Evolutionary conservation across 2,888 invertebrate genomes (phyloP).

Genomic region (Nipponacmea schrenckii): DNA sequence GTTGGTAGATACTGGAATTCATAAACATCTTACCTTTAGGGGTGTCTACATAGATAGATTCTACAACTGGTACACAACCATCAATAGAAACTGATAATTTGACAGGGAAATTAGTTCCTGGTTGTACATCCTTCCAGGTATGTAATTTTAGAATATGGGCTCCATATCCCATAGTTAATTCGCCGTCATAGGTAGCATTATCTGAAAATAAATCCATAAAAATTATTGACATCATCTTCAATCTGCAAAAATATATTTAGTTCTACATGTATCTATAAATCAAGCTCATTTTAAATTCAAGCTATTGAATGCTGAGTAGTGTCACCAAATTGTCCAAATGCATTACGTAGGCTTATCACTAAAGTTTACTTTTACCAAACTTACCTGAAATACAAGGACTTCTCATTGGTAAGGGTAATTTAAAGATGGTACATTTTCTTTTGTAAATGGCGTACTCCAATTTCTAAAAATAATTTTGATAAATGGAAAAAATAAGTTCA

Average conservation of each 20-base stretch:
- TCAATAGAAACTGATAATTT: slow-evolving; percentile 11
- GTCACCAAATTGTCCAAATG: no score
- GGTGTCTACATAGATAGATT: slow-evolving; percentile 7
- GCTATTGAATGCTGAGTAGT: no score
- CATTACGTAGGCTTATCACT: no score
- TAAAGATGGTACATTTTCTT: slow-evolving; percentile 5
- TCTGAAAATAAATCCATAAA: background rate
- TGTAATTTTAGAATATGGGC: background rate
- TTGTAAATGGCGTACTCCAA: slow-evolving; percentile 12
- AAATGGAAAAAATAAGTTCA: no score
- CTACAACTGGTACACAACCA: slow-evolving; percentile 16
- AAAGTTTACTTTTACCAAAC: background rate
- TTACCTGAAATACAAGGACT: slow-evolving; percentile 17
- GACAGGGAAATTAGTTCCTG: slow-evolving; percentile 3
- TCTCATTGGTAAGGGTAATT: slow-evolving; percentile 12
- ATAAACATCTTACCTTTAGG: background rate
- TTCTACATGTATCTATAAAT: no score
- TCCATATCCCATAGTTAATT: slow-evolving; percentile 3
- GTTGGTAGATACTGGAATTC: no score
- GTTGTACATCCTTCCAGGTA: background rate
- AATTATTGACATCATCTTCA: no score
- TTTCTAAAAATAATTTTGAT: slow-evolving; percentile 9
- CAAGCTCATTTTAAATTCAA: no score
- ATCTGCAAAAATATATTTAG: no score
- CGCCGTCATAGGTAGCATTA: background rate